A percentile compares a stretch with the other conserved stretches of the same genome.
phyloP scores from a whole-genome alignment of 2,888 invertebrate genomes.

The Sphaerophoria taeniata region DNA sequence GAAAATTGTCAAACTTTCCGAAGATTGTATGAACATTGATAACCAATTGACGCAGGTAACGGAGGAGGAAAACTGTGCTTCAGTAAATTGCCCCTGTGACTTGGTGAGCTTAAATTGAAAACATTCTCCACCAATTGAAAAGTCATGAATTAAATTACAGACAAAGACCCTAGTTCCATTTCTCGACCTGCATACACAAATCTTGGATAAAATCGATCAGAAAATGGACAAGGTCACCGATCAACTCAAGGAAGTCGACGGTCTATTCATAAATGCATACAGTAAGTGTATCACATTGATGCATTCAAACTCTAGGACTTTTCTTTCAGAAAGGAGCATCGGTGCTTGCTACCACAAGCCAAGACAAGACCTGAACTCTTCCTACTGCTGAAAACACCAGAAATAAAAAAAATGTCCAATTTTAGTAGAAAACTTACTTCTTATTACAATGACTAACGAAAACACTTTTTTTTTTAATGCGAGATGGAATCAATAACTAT shows the following conservation, averaged over 20 bases:
- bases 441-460: conserved; percentile 49
- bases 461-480: conserved; percentile 49
- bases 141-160: conserved; percentile 5
- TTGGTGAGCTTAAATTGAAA: conserved; percentile 15
- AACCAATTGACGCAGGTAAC: conserved; percentile 14
- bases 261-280: conserved; percentile 24
- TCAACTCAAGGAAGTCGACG: conserved; percentile 9
- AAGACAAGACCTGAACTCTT: background rate
- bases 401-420: background rate
- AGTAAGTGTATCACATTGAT: conserved; percentile 28
- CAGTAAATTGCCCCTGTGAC: background rate
- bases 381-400: conserved; percentile 18
- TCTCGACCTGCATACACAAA: conserved; percentile 41
- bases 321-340: conserved; percentile 27
- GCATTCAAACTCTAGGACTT: too few relatives aligned
- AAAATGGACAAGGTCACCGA: conserved; percentile 31
- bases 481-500: conserved; percentile 57
- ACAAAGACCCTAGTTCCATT: conserved; percentile 35
- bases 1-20: conserved; percentile 29
- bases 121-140: background rate
- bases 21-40: conserved; percentile 13
- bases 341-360: conserved; percentile 45
- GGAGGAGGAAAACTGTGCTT: background rate
- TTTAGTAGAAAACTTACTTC: conserved; percentile 53
- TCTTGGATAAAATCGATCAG: conserved; percentile 39